Conservation (phyloP, 2,888 invertebrate genomes). For the Lissonota sp. region DNA sequence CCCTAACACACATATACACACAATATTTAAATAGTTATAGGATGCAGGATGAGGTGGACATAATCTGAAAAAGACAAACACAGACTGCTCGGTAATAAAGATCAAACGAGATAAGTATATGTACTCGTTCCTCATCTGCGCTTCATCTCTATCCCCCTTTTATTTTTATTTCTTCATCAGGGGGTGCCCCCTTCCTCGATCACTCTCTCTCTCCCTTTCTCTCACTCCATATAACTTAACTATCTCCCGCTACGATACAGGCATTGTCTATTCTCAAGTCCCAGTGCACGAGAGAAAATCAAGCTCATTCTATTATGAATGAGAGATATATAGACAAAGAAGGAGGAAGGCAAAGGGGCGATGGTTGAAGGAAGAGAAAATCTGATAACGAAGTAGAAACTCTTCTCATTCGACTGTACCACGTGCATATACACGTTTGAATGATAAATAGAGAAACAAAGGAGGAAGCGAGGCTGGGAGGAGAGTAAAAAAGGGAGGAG, state of each 20-base stretch:
- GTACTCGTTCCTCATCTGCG: slow-evolving; percentile 52
- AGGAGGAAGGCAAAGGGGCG: slow-evolving; percentile 8
- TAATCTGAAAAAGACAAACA: slow-evolving; percentile 54
- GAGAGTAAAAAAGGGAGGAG: slow-evolving; percentile 67
- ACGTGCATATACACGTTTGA: slow-evolving; percentile 34
- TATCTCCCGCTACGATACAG: slow-evolving; percentile 30
- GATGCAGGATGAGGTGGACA: slow-evolving; percentile 42
- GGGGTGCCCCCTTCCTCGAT: slow-evolving; percentile 15
- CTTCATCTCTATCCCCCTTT: slow-evolving; percentile 45
- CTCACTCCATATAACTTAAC: slow-evolving; percentile 31
- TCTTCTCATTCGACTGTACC: slow-evolving; percentile 61
- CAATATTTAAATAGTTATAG: slow-evolving; percentile 8
- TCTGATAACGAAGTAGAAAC: slow-evolving; percentile 78
- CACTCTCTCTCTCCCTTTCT: slow-evolving; percentile 32
- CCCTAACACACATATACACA: not conserved
- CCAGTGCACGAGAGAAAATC: slow-evolving; percentile 45
- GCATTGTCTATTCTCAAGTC: slow-evolving; percentile 42
- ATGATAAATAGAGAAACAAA: slow-evolving; percentile 63
- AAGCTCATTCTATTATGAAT: slow-evolving; percentile 34
- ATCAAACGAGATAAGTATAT: slow-evolving; percentile 55
- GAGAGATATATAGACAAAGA: slow-evolving; percentile 25
- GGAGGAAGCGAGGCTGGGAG: slow-evolving; percentile 61
- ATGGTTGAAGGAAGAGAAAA: slow-evolving; percentile 75
- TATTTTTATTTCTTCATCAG: slow-evolving; percentile 49
- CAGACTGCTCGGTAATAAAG: slow-evolving; percentile 52